Evolutionary conservation across 2,888 invertebrate species (phyloP), one percentile per base, ranked within the genome.

Genomic region (Erebia epiphron): DNA sequence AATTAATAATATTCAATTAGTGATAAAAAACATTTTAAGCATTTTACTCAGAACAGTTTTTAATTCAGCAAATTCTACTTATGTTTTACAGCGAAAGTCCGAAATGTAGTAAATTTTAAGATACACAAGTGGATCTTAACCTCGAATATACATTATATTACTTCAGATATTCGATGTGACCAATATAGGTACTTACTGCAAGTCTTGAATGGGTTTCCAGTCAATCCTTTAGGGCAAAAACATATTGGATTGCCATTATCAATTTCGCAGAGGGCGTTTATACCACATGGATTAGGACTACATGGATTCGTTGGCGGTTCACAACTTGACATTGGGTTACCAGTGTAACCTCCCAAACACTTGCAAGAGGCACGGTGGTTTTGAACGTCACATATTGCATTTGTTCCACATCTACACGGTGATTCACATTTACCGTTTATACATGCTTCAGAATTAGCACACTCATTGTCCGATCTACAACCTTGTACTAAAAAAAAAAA

Each of bases 151-250:
- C n/a, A 8, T 10, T 21, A 4, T 21, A 56, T 18, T 10, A 21
- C 18, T 21, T 18, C 16, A 49, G n/a, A 60, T 18, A 58, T 57
- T 54, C 16, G 2, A 1, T 1, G 41, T 60, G 62, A 18, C 7
- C 1, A 52, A 77, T 68, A 35, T 41, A 69, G 7, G 35, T 88
- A 96, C 97, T 95, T 95, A 98, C 98, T 97, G 95, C 98, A 98
- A 89, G 95, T 96, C 83, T 96, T 95, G 85, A 98, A 98, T 58
- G 98, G 98, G 94, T 98, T 98, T 86, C 98, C 98, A 4, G 98
- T 98, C 75, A 97, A 92, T 74, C 97, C 98, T 86, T 97, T 97
- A 0, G 98, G 98, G 83, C 98, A 98, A 91, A 95, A 97, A 82
- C 98, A 98, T 77, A 98, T 96, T 2, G 98, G 98, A 85, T 96